phyloP scores from a whole-genome alignment of 2,888 invertebrate species.

The Mesorhabditis belari region DNA sequence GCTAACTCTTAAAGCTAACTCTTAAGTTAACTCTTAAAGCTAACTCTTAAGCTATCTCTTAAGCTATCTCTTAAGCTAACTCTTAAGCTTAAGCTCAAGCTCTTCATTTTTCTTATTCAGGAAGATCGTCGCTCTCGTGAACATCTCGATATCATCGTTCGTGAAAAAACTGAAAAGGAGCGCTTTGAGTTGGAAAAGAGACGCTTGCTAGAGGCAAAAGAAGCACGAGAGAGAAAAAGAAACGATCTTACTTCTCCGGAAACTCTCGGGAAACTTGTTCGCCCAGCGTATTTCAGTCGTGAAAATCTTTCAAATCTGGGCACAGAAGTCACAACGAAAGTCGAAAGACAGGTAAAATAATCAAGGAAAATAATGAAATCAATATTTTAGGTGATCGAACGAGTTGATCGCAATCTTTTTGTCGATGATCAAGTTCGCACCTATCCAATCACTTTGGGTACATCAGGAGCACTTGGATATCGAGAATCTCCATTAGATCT shows the following conservation, averaged over 20 bases:
- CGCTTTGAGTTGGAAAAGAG: constrained; percentile 43
- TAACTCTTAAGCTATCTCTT: no score
- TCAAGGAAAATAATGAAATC: background rate
- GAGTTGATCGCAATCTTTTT: constrained; percentile 49
- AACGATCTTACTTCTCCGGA: constrained; percentile 32
- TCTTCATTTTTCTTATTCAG: background rate
- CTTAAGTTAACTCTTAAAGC: no score
- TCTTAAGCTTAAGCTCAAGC: no score
- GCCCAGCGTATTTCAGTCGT: constrained; percentile 46
- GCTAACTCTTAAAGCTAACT: no score
- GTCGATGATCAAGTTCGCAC: constrained; percentile 30
- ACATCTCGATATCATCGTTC: constrained; percentile 39
- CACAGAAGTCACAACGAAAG: constrained; percentile 44
- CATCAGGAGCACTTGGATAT: constrained; percentile 20
- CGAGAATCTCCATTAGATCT: constrained; percentile 11
- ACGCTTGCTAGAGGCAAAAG: constrained; percentile 40
- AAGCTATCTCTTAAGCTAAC: no score
- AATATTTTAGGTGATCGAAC: constrained; percentile 41
- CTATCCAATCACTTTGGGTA: constrained; percentile 16
- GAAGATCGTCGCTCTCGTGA: constrained; percentile 48
- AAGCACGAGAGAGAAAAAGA: constrained; percentile 35
- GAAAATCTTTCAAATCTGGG: constrained; percentile 31
- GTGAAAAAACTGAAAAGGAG: constrained; percentile 46
- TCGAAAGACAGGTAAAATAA: constrained; percentile 29
- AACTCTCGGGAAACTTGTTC: constrained; percentile 45